Evolutionary conservation across 2,888 invertebrate species (phyloP).

Genomic region (Leptopilina drosophilae): DNA sequence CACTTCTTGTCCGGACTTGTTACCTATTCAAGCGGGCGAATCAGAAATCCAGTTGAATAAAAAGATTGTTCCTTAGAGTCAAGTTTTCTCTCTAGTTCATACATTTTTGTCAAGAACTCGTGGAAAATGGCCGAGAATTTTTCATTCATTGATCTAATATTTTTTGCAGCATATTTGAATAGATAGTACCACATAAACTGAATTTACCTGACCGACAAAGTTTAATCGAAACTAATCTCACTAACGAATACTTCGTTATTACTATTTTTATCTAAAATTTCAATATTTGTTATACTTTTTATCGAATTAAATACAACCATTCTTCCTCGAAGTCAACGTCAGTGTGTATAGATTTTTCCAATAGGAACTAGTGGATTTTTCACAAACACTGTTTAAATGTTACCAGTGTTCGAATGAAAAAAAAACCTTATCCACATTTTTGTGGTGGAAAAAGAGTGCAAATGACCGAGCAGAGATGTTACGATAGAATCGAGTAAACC

Average conservation of each 20-base stretch:
- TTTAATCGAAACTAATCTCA: no score
- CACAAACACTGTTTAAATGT: conserved; percentile 52
- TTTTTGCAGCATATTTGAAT: no score
- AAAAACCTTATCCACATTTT: conserved; percentile 33
- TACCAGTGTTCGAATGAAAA: conserved; percentile 48
- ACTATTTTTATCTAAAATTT: no score
- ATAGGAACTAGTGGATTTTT: conserved; percentile 53
- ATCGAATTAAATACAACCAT: background rate
- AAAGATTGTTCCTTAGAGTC: background rate
- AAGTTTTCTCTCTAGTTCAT: conserved; percentile 36
- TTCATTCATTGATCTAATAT: conserved; percentile 42
- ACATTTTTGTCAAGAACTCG: conserved; percentile 52
- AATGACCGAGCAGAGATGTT: conserved; percentile 36
- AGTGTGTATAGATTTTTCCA: conserved; percentile 52
- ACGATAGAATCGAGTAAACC: conserved; percentile 40
- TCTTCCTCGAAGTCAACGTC: conserved; percentile 3
- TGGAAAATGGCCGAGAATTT: conserved; percentile 52
- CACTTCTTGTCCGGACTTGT: background rate
- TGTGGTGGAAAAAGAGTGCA: conserved; percentile 35
- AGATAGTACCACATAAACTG: no score
- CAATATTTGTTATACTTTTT: no score
- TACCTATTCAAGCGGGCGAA: conserved; percentile 1
- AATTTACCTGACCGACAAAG: no score
- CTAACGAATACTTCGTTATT: no score
- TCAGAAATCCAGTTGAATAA: conserved; percentile 41